Base-by-base conservation (phyloP, 2,113 vertebrate species). In the Tragelaphus imberbis region DNA sequence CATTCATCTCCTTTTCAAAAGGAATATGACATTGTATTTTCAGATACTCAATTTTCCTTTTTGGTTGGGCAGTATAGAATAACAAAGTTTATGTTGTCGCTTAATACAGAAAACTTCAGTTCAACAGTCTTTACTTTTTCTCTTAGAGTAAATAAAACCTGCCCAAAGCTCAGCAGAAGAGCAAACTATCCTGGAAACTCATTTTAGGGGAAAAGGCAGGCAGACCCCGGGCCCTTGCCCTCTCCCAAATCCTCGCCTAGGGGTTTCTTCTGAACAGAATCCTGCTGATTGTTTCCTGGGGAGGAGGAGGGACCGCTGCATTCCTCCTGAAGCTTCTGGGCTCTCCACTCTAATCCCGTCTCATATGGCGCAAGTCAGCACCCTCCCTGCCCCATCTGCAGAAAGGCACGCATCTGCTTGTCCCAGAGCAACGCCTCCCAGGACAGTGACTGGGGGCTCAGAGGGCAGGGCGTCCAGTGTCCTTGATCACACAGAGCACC, bases 321-420 rank as follows among this genome's bases (percentile, higher is more conserved):
- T 97, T 97, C 96, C 71, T 93, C 33, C 51, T 13, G 86, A 68
- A 95, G 71, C 79, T 89, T 81, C 75, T 14, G 47, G 96, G 82
- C 89, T 51, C 84, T 88, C 63, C 82, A 49, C 59, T 90, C 68
- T 92, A 93, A 96, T 95, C 97, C 87, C 12, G 21, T 88, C 75
- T 95, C 94, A 47, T 68, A 82, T 90, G 88, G 71, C 84, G 17
- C 68, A 44, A 21, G 61, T 79, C 89, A 79, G 59, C 61, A 13
- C 33, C 19, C 30, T 55, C 51, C 81, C 51, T 65, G n/a, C 71
- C 40, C 19, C 30, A 0, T 23, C 33, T 23, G 19, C 40, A 17
- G 40, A 23, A 92, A 65, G 92, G 53, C 94, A 65, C 51, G 90
- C n/a, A 3, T 55, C 58, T 81, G 55, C 94, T 68, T 80, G 93